Base-by-base conservation (phyloP, 2,888 invertebrate genomes). In the Chymomyza procnemis region DNA sequence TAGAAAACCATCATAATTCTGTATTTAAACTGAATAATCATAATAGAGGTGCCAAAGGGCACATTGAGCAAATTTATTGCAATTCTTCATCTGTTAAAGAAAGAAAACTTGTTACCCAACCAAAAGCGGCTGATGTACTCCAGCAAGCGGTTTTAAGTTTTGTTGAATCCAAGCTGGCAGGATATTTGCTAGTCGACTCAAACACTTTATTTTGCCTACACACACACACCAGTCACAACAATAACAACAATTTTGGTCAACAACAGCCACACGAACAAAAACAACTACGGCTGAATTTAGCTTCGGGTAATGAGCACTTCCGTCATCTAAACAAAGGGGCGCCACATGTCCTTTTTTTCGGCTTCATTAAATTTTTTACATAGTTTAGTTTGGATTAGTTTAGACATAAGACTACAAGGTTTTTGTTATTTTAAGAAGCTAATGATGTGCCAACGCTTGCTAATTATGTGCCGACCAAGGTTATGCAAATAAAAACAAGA, bases 311-410 rank as follows among this genome's bases (percentile, higher is more conserved):
- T 5, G 69, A 50, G 34, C 62, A 73, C 82, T 79, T 81, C 82
- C 80, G 83, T 61, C 77, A 56, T 56, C 70, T 46, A 82, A 81
- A 73, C 71, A 78, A 69, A 66, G 80, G 80, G 34, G 80, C 80
- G 75, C 80, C 78, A 83, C 78, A 79, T 75, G 75, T 83, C 79
- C 80, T 66, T 71, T 68, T 66, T 54, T 70, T 72, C 66, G 66
- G 71, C 73, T 66, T 64, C 84, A 83, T 83, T 79, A 80, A 83
- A 80, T 78, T 84, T 41, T 80, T 79, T 78, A 66, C 73, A 64
- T 69, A 66, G 83, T 73, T 73, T 78, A 67, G 75, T 79, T 80
- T 71, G 61, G 75, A 41, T 41, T 41, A 41, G 34, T 12, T 41
- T 9, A 12, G 34, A 12, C 34, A 12, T 41, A 41, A 41, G 34